A percentile compares a stretch with the other conserved stretches of the same genome.
Conservation (phyloP, 1,140 invertebrate genomes). For the Penaeus vannamei region DNA sequence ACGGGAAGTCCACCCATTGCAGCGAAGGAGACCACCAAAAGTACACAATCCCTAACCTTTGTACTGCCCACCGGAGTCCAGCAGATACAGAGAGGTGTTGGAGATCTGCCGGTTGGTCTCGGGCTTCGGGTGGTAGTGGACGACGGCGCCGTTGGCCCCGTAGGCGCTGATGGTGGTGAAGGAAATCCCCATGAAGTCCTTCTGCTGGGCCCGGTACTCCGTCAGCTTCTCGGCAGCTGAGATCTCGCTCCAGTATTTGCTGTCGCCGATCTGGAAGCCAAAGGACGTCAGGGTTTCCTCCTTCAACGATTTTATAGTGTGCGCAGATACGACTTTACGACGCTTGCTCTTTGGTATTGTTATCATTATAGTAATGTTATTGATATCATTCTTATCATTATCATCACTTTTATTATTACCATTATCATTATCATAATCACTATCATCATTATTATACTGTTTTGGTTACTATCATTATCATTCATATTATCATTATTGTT, state of each 20-base stretch:
- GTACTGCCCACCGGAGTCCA: conserved; percentile 91
- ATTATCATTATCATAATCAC: no score
- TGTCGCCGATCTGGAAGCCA: conserved; percentile 68
- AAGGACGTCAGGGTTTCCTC: no score
- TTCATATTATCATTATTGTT: no score
- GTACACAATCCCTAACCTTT: conserved; percentile 69
- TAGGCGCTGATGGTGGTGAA: conserved; percentile 93
- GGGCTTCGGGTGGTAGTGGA: conserved; percentile 88
- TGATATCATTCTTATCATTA: no score
- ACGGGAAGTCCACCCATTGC: no score
- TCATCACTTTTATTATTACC: no score
- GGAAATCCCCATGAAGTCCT: conserved; percentile 79
- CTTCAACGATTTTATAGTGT: no score
- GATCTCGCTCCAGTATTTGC: conserved; percentile 78
- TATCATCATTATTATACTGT: no score
- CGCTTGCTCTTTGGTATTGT: no score
- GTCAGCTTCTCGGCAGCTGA: conserved; percentile 79
- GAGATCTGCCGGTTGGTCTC: conserved; percentile 83
- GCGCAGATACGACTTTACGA: no score
- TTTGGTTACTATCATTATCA: no score
- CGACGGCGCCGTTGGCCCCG: conserved; percentile 89
- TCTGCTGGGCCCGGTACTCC: conserved; percentile 80
- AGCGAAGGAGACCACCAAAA: conserved; percentile 71
- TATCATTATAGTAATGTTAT: no score
- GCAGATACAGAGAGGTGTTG: conserved; percentile 84